These are phyloP conservation scores for Caenorhabditis becei DNA, from an alignment of 2,888 invertebrate genomes.

Conservation along the genomic window DNA sequence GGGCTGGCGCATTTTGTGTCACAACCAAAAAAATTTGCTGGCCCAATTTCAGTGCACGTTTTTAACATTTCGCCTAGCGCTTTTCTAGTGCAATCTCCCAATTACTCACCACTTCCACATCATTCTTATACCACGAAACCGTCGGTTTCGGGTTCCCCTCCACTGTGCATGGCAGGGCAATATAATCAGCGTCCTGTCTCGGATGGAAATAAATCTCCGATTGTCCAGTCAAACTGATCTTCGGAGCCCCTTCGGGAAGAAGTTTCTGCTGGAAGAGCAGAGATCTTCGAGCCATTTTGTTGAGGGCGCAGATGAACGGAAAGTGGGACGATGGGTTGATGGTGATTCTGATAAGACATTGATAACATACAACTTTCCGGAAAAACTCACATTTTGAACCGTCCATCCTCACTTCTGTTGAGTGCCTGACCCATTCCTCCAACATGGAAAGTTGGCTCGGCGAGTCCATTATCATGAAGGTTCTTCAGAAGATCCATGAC, in stretches of 20 bases:
- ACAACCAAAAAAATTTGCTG: too few relatives aligned
- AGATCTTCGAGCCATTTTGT: constrained; percentile 63
- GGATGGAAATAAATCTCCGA: constrained; percentile 69
- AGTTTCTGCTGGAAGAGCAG: constrained; percentile 71
- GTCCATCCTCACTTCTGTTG: constrained; percentile 51
- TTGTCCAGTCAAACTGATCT: constrained; percentile 53
- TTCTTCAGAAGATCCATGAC: constrained; percentile 51
- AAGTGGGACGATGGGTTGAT: constrained; percentile 63
- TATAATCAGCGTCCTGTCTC: constrained; percentile 63
- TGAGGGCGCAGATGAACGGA: constrained; percentile 72
- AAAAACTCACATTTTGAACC: constrained; percentile 63
- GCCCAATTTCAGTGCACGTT: neutral
- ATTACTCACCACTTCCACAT: constrained; percentile 65
- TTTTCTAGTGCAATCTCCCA: neutral
- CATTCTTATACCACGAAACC: constrained; percentile 70
- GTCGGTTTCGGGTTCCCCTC: constrained; percentile 63
- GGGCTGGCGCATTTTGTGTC: too few relatives aligned
- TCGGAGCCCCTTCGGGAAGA: constrained; percentile 66
- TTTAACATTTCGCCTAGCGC: neutral
- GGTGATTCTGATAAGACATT: constrained; percentile 58
- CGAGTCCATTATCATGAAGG: constrained; percentile 52
- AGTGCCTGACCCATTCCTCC: constrained; percentile 59
- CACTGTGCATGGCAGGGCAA: constrained; percentile 67
- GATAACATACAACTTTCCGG: too few relatives aligned
- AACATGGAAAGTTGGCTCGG: constrained; percentile 57